Base-by-base conservation (phyloP, 2,113 vertebrate species). In the Cyprinodon brontotheroides region DNA sequence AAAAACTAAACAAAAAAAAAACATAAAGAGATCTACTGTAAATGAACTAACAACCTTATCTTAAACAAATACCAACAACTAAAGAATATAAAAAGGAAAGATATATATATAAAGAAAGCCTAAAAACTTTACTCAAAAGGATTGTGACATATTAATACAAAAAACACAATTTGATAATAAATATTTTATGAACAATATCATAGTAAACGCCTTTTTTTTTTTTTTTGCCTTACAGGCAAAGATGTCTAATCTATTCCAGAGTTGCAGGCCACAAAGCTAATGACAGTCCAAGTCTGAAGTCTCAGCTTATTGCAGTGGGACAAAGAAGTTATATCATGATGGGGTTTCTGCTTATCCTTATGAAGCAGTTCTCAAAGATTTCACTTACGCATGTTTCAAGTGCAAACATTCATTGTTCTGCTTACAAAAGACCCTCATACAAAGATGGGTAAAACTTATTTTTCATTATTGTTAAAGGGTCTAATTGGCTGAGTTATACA, bases 211-310 rank as follows among this genome's bases (percentile, higher is more conserved):
- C n/a, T n/a, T n/a, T n/a, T n/a, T n/a, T n/a, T n/a, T n/a, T n/a
- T n/a, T n/a, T n/a, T n/a, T n/a, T n/a, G n/a, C n/a, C n/a, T 64
- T 74, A 39, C 40, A 65, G 11, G 43, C 10, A 29, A 72, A 65
- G 57, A 7, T 20, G 38, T 48, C 29, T 29, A 65, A 47, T 73
- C 78, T 64, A 50, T 80, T 81, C 65, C 62, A 82, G 68, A 40
- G 70, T 20, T 70, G 82, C 68, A 63, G 76, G 86, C 83, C 67
- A 78, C 68, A 65, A 81, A 68, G 80, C 64, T 70, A 74, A 85
- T 45, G 60, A 74, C 78, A 76, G 65, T 65, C 79, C 60, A 83
- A 76, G 72, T 29, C 63, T 61, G 70, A 15, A 79, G 41, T 65
- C 60, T 66, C 40, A 37, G 72, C 64, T 74, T 66, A 74, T 65